A percentile compares a stretch with the other conserved stretches of the same genome.
Conservation (phyloP, 2,113 vertebrate genomes). For the Pelodiscus sinensis region DNA sequence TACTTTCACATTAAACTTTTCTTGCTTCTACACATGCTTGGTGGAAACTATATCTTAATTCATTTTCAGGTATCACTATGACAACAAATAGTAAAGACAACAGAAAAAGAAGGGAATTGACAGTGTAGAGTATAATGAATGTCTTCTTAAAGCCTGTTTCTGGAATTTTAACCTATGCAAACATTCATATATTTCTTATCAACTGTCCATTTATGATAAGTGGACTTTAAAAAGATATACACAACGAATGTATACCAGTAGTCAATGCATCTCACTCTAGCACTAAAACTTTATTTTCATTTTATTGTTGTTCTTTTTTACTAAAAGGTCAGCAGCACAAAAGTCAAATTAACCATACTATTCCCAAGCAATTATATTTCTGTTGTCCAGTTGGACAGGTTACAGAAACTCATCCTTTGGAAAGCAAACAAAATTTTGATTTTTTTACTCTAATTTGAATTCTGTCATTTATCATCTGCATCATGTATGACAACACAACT, state of each 20-base stretch:
- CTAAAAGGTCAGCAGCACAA: constrained; percentile 44
- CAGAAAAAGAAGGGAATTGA: background rate
- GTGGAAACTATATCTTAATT: constrained; percentile 10
- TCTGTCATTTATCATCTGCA: constrained; percentile 56
- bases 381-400: constrained; percentile 29
- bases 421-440: constrained; percentile 49
- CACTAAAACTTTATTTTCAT: constrained; percentile 48
- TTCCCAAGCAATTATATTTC: constrained; percentile 37
- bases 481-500: constrained; percentile 62
- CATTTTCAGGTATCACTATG: constrained; percentile 44
- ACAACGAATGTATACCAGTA: constrained; percentile 52
- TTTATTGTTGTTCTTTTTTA: background rate
- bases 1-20: constrained; percentile 6
- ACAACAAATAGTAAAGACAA: constrained; percentile 47
- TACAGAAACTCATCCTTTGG: background rate
- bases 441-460: constrained; percentile 61
- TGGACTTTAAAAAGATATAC: constrained; percentile 55
- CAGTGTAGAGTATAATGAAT: constrained; percentile 12
- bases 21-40: background rate
- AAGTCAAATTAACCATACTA: constrained; percentile 62
- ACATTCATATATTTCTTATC: constrained; percentile 48
- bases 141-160: background rate
- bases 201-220: constrained; percentile 36
- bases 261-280: constrained; percentile 56
- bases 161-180: constrained; percentile 19